Evolutionary conservation across 2,113 vertebrate genomes (phyloP), one percentile per base, ranked within the genome.

Genomic region (Paradisaea rubra): DNA sequence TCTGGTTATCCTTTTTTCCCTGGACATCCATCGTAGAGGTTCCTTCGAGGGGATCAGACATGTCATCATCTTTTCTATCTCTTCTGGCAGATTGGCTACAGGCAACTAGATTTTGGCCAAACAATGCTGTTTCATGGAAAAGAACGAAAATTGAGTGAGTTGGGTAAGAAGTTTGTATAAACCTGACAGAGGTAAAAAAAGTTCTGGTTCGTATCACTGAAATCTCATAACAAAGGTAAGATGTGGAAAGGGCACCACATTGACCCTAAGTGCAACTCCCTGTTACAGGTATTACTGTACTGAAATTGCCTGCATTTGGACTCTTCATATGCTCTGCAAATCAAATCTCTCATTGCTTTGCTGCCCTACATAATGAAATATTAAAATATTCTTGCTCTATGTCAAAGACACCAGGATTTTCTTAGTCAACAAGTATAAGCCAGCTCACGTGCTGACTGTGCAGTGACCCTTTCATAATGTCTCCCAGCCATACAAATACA

Each of bases 321-420:
- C 37, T 53, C 39, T 63, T 85, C 30, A 31, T 18, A 47, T 9
- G 22, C 19, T 42, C n/a, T 47, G 52, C 41, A 79, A 25, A 72
- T 76, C 69, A 64, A 60, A 74, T 57, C 56, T 69, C 78, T 80
- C 74, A 68, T 27, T 69, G 50, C 47, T 77, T 44, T 31, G 24
- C 60, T 89, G 66, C 42, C 44, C 37, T 45, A 54, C 10, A 39
- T 24, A 88, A 61, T 53, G 82, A 72, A 78, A 49, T 63, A 93
- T 47, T 81, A 70, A 81, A 86, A 44, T 66, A 61, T 33, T 86
- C 71, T 81, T 83, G 53, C n/a, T 81, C 41, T 42, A 1, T 52
- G 45, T 85, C 83, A 76, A 92, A 82, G 87, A 91, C n/a, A 79
- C 45, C 35, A 66, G 73, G 71, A 88, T 88, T 94, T 94, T 93